Evolutionary conservation across 2,888 invertebrate species (phyloP).

Genomic region (Anoplius nigerrimus): DNA sequence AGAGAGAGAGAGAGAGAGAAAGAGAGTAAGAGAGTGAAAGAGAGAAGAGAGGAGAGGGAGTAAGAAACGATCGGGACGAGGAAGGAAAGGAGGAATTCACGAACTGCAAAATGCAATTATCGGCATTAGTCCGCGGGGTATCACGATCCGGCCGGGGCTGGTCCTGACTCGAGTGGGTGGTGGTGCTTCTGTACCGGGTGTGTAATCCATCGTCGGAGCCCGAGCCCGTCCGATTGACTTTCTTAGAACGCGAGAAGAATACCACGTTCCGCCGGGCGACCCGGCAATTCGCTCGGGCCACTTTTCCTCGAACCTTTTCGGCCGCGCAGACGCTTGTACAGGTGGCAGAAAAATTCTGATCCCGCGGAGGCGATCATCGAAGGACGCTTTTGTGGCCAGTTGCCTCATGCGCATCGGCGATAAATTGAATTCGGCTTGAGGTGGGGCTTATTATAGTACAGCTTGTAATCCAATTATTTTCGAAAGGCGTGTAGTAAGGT

Average conservation of each 20-base stretch:
- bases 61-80: conserved; percentile 45
- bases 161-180: conserved; percentile 49
- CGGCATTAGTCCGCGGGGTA: conserved; percentile 74
- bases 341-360: background rate
- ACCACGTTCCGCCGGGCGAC: background rate
- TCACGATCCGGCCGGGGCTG: conserved; percentile 69
- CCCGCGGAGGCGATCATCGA: background rate
- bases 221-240: background rate
- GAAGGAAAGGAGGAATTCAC: conserved; percentile 70
- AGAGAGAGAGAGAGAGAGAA: conserved; percentile 14
- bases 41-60: conserved; percentile 15
- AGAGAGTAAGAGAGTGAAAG: conserved; percentile 18
- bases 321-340: background rate
- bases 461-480: too few relatives aligned
- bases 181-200: conserved; percentile 61
- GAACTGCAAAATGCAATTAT: conserved; percentile 74
- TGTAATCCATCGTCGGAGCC: conserved; percentile 44
- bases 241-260: background rate
- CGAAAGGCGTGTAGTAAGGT: too few relatives aligned
- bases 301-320: too few relatives aligned
- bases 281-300: background rate
- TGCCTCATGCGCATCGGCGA: too few relatives aligned
- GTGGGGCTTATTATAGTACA: too few relatives aligned
- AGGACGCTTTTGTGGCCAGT: background rate
- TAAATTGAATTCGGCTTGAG: too few relatives aligned